Conservation (phyloP, 1,140 invertebrate species). For the Drosophila quadrilineata region DNA sequence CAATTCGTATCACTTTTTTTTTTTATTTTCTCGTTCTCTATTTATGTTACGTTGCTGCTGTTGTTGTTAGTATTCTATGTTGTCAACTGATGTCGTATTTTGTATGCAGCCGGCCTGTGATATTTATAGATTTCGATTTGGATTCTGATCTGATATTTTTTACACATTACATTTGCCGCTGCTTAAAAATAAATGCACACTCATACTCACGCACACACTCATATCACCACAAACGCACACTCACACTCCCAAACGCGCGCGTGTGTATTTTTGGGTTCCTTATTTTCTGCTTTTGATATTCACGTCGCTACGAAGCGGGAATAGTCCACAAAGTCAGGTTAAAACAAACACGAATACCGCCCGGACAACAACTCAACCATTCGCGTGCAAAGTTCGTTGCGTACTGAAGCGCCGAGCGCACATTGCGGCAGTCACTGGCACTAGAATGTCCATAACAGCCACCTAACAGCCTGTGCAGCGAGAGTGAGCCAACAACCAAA, state of each 20-base stretch:
- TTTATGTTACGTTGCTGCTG: conserved; percentile 18
- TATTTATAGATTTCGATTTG: conserved; percentile 59
- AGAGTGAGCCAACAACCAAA: not conserved
- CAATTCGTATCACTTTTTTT: conserved; percentile 13
- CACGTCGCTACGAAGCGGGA: conserved; percentile 25
- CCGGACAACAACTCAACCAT: conserved; percentile 50
- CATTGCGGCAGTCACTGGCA: conserved; percentile 58
- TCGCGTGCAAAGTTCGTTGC: conserved; percentile 66
- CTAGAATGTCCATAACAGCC: conserved; percentile 4
- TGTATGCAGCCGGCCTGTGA: conserved; percentile 32
- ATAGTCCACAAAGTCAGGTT: not conserved
- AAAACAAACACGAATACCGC: conserved; percentile 6
- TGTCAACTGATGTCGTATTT: not conserved
- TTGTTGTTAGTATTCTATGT: not conserved
- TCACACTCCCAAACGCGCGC: conserved; percentile 24
- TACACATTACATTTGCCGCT: conserved; percentile 67
- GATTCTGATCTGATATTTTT: conserved; percentile 40
- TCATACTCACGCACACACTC: conserved; percentile 33
- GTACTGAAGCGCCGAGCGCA: conserved; percentile 57
- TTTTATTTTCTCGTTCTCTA: not conserved
- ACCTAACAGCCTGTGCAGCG: conserved; percentile 10
- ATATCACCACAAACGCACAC: too few species aligned
- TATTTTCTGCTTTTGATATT: conserved; percentile 24
- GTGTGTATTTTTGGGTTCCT: conserved; percentile 65
- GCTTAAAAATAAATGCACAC: conserved; percentile 67